Evolutionary conservation across 2,888 invertebrate species (phyloP).

Genomic region (Drosophila affinis): DNA sequence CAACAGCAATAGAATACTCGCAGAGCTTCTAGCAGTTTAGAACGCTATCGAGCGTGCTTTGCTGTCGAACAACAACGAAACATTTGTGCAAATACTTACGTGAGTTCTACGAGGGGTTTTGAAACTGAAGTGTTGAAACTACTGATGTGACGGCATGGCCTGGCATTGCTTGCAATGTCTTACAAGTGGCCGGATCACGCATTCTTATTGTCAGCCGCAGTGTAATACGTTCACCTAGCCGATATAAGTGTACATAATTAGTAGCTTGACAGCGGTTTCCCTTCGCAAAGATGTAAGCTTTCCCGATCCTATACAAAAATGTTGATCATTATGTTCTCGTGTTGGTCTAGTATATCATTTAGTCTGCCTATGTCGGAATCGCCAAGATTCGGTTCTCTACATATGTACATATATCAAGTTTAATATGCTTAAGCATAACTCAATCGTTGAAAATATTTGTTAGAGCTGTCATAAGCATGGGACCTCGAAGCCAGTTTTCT

Average conservation of each 20-base stretch:
- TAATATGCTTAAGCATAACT: neutral
- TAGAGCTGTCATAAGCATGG: neutral
- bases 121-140: conserved; percentile 11
- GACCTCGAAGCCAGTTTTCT: neutral
- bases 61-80: conserved; percentile 21
- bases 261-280: neutral
- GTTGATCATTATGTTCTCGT: too few species aligned
- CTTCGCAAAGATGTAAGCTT: too few species aligned
- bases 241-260: neutral
- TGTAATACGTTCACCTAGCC: neutral
- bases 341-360: too few species aligned
- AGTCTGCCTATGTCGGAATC: too few species aligned
- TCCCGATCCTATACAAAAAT: too few species aligned
- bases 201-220: neutral
- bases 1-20: conserved; percentile 9
- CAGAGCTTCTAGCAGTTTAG: conserved; percentile 10
- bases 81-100: conserved; percentile 62
- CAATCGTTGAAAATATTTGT: neutral
- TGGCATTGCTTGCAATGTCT: conserved; percentile 1
- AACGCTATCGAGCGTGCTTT: conserved; percentile 13
- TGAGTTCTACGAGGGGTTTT: conserved; percentile 17
- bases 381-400: neutral
- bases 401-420: neutral
- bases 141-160: neutral
- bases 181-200: neutral